Evolutionary conservation across 2,797 vertebrate genomes (phyloP), one percentile per base, ranked within the genome.

Genomic region (Anas bernieri): DNA sequence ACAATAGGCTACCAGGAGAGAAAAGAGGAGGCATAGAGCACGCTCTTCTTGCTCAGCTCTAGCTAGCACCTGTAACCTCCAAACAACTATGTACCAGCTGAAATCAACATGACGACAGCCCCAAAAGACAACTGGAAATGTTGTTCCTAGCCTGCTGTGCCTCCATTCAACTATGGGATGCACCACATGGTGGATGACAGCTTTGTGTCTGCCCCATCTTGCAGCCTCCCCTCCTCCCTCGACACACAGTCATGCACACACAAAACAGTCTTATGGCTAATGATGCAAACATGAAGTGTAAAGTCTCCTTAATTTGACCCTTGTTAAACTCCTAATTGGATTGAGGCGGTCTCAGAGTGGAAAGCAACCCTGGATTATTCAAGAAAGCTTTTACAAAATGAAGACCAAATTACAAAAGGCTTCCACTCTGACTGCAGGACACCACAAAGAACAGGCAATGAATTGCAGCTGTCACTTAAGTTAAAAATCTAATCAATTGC

Each of bases 311-410:
- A 98, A 99, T 98, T 97, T 99, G 98, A 99, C 99, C 98, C 98
- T 98, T 98, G 98, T 98, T 98, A 98, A 99, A 99, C 97, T 97
- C 98, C 98, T 99, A 99, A 99, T 99, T 99, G 99, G 99, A 99
- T 99, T 98, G 98, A 97, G 98, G 98, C 95, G 88, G 88, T 95
- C 97, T 97, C 93, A 70, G 94, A 98, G 98, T 97, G 98, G 98
- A 98, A 97, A 97, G 98, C 98, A 98, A 97, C 95, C 96, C 93
- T 97, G 94, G 97, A 98, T 98, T 98, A 98, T 98, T 98, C 97
- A 98, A 96, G 96, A 96, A 97, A 92, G 94, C 97, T 96, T 97
- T 97, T 97, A 97, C 92, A 96, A 97, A 98, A 97, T 89, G 96
- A 97, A 97, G 97, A 96, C 97, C 96, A 97, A 97, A 96, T 97